Evolutionary conservation across 2,797 vertebrate genomes (phyloP).

Genomic region (Melanogrammus aeglefinus): DNA sequence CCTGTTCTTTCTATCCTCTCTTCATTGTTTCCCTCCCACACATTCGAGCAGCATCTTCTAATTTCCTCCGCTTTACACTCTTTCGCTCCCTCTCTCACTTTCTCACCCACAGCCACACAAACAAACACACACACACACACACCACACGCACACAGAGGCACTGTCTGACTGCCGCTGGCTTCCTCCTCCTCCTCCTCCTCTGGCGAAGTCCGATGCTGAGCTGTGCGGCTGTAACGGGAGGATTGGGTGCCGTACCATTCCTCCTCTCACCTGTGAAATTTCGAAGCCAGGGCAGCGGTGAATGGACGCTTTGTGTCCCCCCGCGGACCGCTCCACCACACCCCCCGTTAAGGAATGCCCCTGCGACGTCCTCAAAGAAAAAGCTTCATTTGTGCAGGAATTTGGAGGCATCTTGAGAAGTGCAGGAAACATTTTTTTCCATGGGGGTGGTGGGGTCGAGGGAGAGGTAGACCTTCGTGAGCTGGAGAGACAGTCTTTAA

Average conservation of each 20-base stretch:
- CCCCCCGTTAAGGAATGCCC: slow-evolving; percentile 83
- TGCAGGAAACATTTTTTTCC: slow-evolving; percentile 72
- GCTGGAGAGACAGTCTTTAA: slow-evolving; percentile 13
- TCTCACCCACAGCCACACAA: neutral
- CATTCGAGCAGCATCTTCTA: neutral
- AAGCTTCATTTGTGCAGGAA: slow-evolving; percentile 92
- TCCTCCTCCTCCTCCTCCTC: slow-evolving; percentile 13
- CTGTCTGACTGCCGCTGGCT: neutral
- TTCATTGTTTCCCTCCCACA: neutral
- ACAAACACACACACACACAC: neutral
- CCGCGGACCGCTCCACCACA: slow-evolving; percentile 8
- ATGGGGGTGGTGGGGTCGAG: slow-evolving; percentile 44
- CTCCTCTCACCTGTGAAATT: slow-evolving; percentile 97
- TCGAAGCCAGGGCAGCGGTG: slow-evolving; percentile 84
- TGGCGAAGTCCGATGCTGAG: slow-evolving; percentile 27
- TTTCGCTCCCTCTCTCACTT: neutral
- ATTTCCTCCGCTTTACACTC: neutral
- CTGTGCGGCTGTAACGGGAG: slow-evolving; percentile 59
- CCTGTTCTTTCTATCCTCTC: neutral
- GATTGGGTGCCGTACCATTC: slow-evolving; percentile 81
- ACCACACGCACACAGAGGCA: neutral
- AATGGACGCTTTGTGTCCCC: slow-evolving; percentile 93
- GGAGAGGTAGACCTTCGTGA: slow-evolving; percentile 33
- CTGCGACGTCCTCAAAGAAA: slow-evolving; percentile 84
- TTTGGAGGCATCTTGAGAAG: slow-evolving; percentile 91